Base-by-base conservation (phyloP, 2,797 vertebrate genomes). In the Brotogeris chrysoptera region DNA sequence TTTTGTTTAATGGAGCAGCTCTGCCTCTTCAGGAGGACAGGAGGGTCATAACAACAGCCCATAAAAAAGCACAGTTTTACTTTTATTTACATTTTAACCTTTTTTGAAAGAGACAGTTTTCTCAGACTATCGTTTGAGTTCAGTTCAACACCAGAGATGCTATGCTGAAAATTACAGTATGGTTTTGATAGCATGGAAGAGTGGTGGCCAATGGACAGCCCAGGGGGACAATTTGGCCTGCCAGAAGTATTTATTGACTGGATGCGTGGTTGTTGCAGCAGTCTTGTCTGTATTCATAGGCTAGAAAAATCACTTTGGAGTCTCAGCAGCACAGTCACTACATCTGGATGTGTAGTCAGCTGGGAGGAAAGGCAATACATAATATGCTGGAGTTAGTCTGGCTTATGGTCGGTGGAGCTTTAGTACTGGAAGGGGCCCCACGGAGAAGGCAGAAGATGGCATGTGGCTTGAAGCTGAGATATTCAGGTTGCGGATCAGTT, bases 201-300 rank as follows among this genome's bases (percentile, higher is more conserved):
- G 79, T 6, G 64, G 70, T 64, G 93, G 95, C 82, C 88, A 80
- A 25, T 23, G 82, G 60, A 90, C 92, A 95, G 78, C 83, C 95
- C 88, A 24, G 52, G 79, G 95, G 85, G 76, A 70, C 76, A 44
- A 20, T 13, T 16, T 68, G 80, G 57, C 81, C 72, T 92, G 85
- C 79, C 88, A 88, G 50, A 90, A 91, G 38, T 49, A 60, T 86
- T 95, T 90, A 80, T 86, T 77, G 76, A n/a, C 60, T 41, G 95
- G 30, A 9, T 38, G 43, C 4, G 1, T 5, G 71, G 74, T 61
- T 38, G 3, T 52, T 66, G 85, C 41, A 84, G 74, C 64, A 64
- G 64, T 63, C 61, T 86, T 11, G 38, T 82, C 86, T 57, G 80
- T 21, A 23, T 47, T 8, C 27, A 9, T 6, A n/a, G 9, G 39